Evolutionary conservation across 2,888 invertebrate species (phyloP).

Genomic region (Dynastes hyllus): DNA sequence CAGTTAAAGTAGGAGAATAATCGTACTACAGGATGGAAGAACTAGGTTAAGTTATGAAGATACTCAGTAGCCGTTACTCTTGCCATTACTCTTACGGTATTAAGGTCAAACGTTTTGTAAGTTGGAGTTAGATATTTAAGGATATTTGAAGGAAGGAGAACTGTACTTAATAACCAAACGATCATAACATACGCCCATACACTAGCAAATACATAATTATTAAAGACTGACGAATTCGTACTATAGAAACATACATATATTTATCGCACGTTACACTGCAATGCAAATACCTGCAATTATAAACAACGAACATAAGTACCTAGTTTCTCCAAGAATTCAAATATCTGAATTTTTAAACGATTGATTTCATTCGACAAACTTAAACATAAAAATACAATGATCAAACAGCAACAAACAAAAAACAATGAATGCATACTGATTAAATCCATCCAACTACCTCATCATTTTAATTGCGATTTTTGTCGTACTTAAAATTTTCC

Average conservation of each 20-base stretch:
- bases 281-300: conserved; percentile 28
- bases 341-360: conserved; percentile 24
- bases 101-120: conserved; percentile 54
- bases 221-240: conserved; percentile 43
- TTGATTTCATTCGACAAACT: conserved; percentile 42
- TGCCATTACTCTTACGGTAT: conserved; percentile 56
- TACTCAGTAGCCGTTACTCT: conserved; percentile 61
- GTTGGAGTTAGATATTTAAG: conserved; percentile 8
- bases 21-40: conserved; percentile 59
- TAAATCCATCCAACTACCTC: conserved; percentile 85
- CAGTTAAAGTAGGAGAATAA: conserved; percentile 71
- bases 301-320: conserved; percentile 32
- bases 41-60: conserved; percentile 55
- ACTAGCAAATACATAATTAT: conserved; percentile 30
- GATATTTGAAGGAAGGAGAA: conserved; percentile 44
- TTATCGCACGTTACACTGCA: conserved; percentile 36
- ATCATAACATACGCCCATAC: conserved; percentile 23
- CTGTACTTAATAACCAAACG: conserved; percentile 23
- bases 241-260: conserved; percentile 33
- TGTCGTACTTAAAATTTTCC: conserved; percentile 50
- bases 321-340: conserved; percentile 38
- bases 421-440: conserved; percentile 53
- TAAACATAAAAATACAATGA: conserved; percentile 18
- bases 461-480: conserved; percentile 60
- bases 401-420: conserved; percentile 39